A percentile compares a stretch with the other conserved stretches of the same genome.
Conservation (phyloP, 2,888 invertebrate genomes). For the Alloplasta piceator region DNA sequence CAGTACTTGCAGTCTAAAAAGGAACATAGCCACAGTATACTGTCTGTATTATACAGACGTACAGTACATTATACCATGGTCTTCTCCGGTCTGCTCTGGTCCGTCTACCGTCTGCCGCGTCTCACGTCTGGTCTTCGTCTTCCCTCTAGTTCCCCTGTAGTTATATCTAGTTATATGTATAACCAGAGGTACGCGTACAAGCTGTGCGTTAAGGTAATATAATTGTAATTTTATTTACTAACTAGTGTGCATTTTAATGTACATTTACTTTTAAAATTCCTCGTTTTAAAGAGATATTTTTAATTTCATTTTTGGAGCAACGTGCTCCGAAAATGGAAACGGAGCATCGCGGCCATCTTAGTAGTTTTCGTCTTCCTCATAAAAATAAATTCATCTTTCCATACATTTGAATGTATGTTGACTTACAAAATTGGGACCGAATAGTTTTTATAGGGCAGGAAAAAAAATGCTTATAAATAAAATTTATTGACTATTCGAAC, state of each 20-base stretch:
- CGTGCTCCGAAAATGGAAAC: conserved; percentile 2
- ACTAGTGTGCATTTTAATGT: not conserved
- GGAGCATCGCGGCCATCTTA: conserved; percentile 2
- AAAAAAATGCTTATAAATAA: not conserved
- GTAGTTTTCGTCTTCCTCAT: not conserved
- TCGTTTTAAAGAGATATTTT: conserved; percentile 2
- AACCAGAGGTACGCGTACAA: not conserved
- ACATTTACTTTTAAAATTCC: not conserved
- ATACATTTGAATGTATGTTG: conserved; percentile 5
- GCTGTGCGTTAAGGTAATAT: conserved; percentile 5
- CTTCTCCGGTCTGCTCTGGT: too few relatives aligned
- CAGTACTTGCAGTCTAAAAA: too few relatives aligned
- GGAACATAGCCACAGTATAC: too few relatives aligned
- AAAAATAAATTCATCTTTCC: not conserved
- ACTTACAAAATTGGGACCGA: not conserved
- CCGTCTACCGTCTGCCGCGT: too few relatives aligned
- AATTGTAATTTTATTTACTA: conserved; percentile 1
- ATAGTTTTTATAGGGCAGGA: not conserved
- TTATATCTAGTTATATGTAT: conserved; percentile 5
- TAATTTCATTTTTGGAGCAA: not conserved
- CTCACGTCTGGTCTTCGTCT: too few relatives aligned
- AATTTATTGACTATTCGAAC: not conserved
- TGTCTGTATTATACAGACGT: too few relatives aligned
- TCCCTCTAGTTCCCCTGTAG: not conserved
- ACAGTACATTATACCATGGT: too few relatives aligned